Base-by-base conservation (phyloP, 37 sponge, comb jelly and placozoan genomes). In the Cladorhizidae sp. region DNA sequence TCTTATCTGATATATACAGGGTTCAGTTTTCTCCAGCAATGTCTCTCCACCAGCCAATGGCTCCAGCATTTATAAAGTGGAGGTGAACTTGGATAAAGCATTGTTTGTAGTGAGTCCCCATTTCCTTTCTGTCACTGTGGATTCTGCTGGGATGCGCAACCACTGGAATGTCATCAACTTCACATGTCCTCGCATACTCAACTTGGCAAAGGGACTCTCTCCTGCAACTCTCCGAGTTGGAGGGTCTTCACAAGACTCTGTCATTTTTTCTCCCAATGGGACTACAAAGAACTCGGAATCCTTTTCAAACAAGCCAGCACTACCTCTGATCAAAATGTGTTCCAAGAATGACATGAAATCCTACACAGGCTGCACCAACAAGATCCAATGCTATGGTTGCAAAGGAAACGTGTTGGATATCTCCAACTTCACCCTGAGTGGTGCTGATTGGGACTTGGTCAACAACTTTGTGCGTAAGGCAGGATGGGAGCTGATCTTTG, bases 171-270 rank as follows among this genome's bases (percentile, higher is more conserved):
- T 45, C 9, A 75, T 83, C 26, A 55, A 81, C 68, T 76, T 82
- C 28, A 75, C 32, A 22, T 31, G 78, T 23, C 37, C 67, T 74
- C 75, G 57, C 33, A 36, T 83, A 25, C 1, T 83, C 28, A 88
- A 83, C 58, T 82, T 89, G 74, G 90, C 70, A n/a, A 73, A 79
- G 61, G 90, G 67, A 40, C 78, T 89, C 23, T 26, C 76, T 42
- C 90, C 90, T 32, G 85, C 80, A 0, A 79, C 73, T 62, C 75
- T 83, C 33, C 57, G 90, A 40, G 56, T 89, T 32, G 90, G 90
- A 21, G 90, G 90, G 2, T 84, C 85, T 12, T 15, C 67, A 32
- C 55, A 52, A 74, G 90, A 89, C 67, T 74, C n/a, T 49, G 29
- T 89, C 31, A 63, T 68, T 1, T 89, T 79, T 50, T 12, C 49